A percentile compares a stretch with the other conserved stretches of the same genome.
These are phyloP conservation scores for Macrochelys suwanniensis DNA, from an alignment of 2,797 vertebrate genomes.

Conservation along the genomic window DNA sequence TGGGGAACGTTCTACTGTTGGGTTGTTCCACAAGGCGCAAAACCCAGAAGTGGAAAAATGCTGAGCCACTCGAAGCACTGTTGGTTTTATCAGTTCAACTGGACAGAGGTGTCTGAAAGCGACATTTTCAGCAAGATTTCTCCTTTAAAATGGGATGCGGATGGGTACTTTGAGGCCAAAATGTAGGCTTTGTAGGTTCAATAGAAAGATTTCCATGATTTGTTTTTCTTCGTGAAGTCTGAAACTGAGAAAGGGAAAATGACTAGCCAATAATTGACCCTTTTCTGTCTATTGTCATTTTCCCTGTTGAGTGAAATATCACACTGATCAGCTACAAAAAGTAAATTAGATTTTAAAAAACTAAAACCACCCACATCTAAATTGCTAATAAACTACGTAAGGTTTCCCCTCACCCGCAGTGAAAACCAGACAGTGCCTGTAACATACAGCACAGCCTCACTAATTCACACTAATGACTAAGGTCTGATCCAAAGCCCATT, in stretches of 20 bases:
- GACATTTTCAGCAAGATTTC: rapidly evolving
- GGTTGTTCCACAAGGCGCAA: too few relatives aligned
- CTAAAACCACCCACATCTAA: background rate
- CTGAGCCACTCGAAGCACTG: too few relatives aligned
- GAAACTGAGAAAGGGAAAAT: background rate
- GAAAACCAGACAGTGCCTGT: background rate
- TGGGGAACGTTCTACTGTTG: too few relatives aligned
- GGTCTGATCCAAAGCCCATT: background rate
- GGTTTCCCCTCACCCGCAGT: background rate
- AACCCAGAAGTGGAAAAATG: too few relatives aligned
- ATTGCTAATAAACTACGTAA: background rate
- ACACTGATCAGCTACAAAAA: conserved; percentile 35
- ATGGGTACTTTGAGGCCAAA: background rate
- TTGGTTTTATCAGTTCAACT: background rate
- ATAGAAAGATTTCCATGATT: rapidly evolving
- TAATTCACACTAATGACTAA: background rate
- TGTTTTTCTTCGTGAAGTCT: background rate
- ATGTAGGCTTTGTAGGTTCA: rapidly evolving
- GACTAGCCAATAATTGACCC: conserved; percentile 37
- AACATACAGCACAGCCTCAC: background rate
- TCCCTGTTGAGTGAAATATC: conserved; percentile 18
- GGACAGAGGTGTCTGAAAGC: rapidly evolving
- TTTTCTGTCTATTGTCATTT: conserved; percentile 27
- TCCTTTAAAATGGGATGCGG: background rate
- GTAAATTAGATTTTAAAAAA: conserved; percentile 46